A percentile compares a stretch with the other conserved stretches of the same genome.
Evolutionary conservation across 2,113 vertebrate species (phyloP).

Genomic region (Mormyrus iriodes): DNA sequence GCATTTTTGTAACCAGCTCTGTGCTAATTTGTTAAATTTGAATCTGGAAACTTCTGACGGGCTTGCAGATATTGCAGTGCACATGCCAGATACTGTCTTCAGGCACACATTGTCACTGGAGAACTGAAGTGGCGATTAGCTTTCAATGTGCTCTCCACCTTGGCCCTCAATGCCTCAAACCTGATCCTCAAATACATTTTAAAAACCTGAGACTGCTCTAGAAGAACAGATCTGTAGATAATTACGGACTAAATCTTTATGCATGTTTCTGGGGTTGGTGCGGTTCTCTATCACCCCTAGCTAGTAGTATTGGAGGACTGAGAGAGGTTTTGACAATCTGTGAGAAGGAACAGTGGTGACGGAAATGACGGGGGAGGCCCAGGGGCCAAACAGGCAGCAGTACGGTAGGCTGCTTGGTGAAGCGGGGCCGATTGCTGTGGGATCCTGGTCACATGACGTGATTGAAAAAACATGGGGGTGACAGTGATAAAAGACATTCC

Average conservation of each 20-base stretch:
- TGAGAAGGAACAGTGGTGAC: neutral
- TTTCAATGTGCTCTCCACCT: neutral
- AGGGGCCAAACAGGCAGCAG: neutral
- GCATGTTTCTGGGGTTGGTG: neutral
- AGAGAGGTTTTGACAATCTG: neutral
- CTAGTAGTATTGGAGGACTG: neutral
- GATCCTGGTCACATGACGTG: constrained; percentile 24
- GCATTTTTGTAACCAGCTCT: neutral
- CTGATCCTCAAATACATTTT: neutral
- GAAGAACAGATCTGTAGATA: neutral
- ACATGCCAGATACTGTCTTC: neutral
- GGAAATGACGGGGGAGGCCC: neutral
- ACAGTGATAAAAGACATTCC: constrained; percentile 42
- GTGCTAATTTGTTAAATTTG: neutral
- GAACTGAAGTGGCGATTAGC: neutral
- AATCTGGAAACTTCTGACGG: neutral
- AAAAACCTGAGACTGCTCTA: neutral
- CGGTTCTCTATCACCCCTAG: neutral
- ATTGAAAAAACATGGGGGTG: constrained; percentile 42
- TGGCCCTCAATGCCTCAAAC: neutral
- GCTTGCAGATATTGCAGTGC: neutral
- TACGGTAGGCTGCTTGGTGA: neutral
- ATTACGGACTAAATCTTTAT: neutral
- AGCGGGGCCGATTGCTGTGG: neutral
- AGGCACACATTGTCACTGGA: neutral